A percentile compares a stretch with the other conserved stretches of the same genome.
These are phyloP conservation scores for Globia sparganii DNA, from an alignment of 2,888 invertebrate species.

Conservation along the genomic window DNA sequence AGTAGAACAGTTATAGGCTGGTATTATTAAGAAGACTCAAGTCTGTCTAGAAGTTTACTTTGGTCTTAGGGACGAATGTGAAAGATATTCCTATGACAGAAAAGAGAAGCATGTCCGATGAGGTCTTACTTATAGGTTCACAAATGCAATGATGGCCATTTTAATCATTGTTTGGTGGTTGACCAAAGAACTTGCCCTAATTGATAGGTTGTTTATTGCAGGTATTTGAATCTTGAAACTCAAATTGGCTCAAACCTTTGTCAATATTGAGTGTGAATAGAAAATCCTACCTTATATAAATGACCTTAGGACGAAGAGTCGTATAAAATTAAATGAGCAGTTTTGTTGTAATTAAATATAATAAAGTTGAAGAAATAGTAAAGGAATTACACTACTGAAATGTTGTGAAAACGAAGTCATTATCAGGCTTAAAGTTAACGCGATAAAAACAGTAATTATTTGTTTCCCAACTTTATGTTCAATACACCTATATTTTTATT, in stretches of 20 bases:
- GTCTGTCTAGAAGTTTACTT: background rate
- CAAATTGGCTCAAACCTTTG: background rate
- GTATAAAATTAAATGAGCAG: constrained; percentile 9
- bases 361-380: constrained; percentile 22
- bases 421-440: constrained; percentile 18
- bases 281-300: background rate
- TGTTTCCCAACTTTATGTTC: constrained; percentile 27
- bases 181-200: background rate
- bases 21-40: background rate
- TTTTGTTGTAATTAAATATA: constrained; percentile 22
- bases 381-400: constrained; percentile 37
- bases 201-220: background rate
- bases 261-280: background rate
- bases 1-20: background rate
- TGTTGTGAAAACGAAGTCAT: constrained; percentile 24
- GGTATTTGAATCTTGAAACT: background rate
- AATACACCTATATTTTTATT: constrained; percentile 23
- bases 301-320: background rate
- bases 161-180: background rate
- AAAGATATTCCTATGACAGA: background rate
- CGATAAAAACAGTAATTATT: constrained; percentile 45
- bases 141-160: background rate
- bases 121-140: background rate
- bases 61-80: background rate
- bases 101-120: background rate